Percentiles rank a stretch among this genome's conserved stretches.
These are phyloP conservation scores for Hedya salicella DNA, from an alignment of 2,888 invertebrate genomes.

Conservation along the genomic window DNA sequence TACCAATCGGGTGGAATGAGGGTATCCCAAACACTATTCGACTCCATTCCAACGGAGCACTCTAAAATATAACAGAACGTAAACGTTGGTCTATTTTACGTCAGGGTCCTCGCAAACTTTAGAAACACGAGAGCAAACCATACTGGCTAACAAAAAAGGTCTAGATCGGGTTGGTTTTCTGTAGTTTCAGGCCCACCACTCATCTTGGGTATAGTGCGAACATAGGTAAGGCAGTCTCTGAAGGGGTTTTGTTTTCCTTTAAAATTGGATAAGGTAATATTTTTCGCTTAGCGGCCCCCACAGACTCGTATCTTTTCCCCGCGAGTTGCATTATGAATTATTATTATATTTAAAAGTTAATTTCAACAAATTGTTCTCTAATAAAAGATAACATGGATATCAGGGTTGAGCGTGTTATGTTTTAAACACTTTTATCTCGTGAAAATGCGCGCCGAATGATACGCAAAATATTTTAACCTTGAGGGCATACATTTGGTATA, in stretches of 20 bases:
- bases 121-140: not conserved
- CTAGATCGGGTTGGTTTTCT: not conserved
- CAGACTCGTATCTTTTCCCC: constrained; percentile 69
- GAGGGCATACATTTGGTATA: too few species aligned
- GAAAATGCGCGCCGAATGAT: too few species aligned
- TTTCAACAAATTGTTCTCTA: not conserved
- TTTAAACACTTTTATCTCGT: too few species aligned
- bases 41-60: constrained; percentile 32
- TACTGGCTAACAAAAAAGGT: not conserved
- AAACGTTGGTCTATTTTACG: constrained; percentile 29
- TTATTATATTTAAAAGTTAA: constrained; percentile 19
- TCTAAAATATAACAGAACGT: constrained; percentile 33
- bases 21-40: constrained; percentile 21
- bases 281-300: constrained; percentile 70
- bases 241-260: constrained; percentile 53
- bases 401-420: too few species aligned
- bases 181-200: constrained; percentile 21
- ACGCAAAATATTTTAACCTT: too few species aligned
- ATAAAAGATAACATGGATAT: too few species aligned
- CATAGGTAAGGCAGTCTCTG: constrained; percentile 38
- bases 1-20: constrained; percentile 25
- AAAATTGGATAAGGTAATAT: constrained; percentile 68
- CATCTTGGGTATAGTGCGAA: constrained; percentile 38
- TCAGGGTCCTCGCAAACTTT: not conserved
- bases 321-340: constrained; percentile 47